phyloP scores from a whole-genome alignment of 2,797 vertebrate species.

The Brotogeris chrysoptera region DNA sequence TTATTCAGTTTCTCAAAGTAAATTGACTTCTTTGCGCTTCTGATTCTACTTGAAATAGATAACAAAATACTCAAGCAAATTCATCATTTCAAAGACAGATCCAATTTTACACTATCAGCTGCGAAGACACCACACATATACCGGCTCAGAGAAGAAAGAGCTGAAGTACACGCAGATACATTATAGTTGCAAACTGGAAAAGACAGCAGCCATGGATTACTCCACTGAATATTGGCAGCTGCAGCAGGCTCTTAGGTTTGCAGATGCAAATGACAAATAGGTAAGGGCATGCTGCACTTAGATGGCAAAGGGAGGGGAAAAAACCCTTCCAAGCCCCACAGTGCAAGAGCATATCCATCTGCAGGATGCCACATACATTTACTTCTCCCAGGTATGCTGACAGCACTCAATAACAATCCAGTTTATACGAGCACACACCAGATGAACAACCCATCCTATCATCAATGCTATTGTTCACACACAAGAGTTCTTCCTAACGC shows the following conservation, averaged over 20 bases:
- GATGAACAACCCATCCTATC: background rate
- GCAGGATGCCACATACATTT: background rate
- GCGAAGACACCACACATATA: background rate
- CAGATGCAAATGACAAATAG: background rate
- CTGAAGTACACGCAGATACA: background rate
- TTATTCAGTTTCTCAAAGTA: background rate
- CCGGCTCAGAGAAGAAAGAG: accelerated
- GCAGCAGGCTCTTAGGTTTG: background rate
- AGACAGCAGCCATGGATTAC: background rate
- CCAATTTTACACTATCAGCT: background rate
- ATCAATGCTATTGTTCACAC: background rate
- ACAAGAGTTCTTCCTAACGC: background rate
- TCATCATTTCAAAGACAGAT: accelerated
- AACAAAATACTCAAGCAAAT: background rate
- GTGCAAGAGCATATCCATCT: background rate
- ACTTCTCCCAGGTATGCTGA: background rate
- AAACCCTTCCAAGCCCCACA: background rate
- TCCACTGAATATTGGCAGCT: background rate
- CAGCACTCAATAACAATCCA: background rate
- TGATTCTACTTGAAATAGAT: background rate
- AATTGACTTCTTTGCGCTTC: background rate
- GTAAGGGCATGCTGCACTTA: accelerated
- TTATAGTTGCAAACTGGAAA: accelerated
- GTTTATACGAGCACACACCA: background rate
- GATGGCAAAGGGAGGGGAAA: background rate